These are phyloP conservation scores for Machimus rusticus DNA, from an alignment of 2,888 invertebrate species.

Conservation along the genomic window DNA sequence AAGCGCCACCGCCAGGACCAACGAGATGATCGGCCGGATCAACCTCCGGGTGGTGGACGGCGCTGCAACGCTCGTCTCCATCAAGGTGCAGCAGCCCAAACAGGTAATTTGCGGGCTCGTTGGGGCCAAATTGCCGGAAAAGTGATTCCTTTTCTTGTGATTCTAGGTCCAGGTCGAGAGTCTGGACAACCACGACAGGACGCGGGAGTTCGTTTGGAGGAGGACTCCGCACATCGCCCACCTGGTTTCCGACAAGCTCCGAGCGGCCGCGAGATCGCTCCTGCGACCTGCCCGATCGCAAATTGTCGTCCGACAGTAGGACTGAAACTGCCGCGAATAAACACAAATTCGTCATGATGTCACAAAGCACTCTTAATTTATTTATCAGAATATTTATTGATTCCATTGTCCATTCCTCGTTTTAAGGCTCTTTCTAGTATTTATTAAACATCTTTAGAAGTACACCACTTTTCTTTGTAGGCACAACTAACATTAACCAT, in stretches of 20 bases:
- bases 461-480: background rate
- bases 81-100: conserved; percentile 85
- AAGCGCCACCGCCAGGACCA: conserved; percentile 87
- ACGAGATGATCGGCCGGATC: conserved; percentile 83
- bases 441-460: background rate
- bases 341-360: background rate
- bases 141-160: background rate
- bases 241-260: conserved; percentile 82
- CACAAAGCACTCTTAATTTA: background rate
- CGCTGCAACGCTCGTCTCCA: conserved; percentile 83
- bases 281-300: conserved; percentile 53
- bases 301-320: background rate
- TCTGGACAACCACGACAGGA: conserved; percentile 81
- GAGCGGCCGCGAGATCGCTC: conserved; percentile 62
- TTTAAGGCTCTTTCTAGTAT: background rate
- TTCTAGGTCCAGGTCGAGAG: conserved; percentile 83
- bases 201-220: conserved; percentile 83
- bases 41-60: conserved; percentile 80
- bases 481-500: background rate
- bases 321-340: background rate
- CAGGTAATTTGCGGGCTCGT: conserved; percentile 68
- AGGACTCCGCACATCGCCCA: conserved; percentile 84
- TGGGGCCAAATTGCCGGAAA: background rate
- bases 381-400: background rate
- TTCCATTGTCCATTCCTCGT: background rate